Percentiles rank a stretch among this genome's conserved stretches.
Conservation (phyloP, 2,797 vertebrate species). For the Argyrosomus regius region DNA sequence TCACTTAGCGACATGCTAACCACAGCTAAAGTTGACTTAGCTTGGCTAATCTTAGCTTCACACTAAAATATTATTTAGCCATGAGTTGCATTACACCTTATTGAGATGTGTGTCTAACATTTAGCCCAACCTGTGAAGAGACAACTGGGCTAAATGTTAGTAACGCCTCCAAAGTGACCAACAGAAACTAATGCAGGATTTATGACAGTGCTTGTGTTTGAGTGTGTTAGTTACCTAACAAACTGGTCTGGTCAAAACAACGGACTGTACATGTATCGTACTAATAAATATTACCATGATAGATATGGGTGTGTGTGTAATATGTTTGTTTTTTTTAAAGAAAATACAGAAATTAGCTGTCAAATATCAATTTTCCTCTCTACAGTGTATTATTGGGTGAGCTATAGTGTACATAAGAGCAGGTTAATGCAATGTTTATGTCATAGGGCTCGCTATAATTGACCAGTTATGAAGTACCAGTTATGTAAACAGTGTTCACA, state of each 20-base stretch:
- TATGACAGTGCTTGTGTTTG: no score
- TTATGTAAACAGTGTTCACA: not conserved
- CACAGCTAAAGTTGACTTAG: not conserved
- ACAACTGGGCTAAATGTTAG: not conserved
- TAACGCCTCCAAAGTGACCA: not conserved
- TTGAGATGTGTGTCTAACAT: not conserved
- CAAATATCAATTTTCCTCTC: not conserved
- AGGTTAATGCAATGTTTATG: not conserved
- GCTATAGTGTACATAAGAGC: not conserved
- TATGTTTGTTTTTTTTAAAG: no score
- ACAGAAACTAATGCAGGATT: not conserved
- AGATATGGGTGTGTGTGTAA: no score
- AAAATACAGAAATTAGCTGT: not conserved
- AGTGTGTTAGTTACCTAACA: no score
- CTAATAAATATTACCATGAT: no score
- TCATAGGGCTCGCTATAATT: not conserved
- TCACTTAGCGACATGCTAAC: slow-evolving; percentile 47
- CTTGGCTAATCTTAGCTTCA: not conserved
- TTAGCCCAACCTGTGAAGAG: not conserved
- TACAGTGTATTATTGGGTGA: rapidly evolving
- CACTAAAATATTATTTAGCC: not conserved
- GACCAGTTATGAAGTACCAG: not conserved
- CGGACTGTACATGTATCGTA: not conserved
- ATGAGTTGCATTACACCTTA: not conserved
- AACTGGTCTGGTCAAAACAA: not conserved